Evolutionary conservation across 2,797 vertebrate species (phyloP).

Genomic region (Epinephelus coioides): DNA sequence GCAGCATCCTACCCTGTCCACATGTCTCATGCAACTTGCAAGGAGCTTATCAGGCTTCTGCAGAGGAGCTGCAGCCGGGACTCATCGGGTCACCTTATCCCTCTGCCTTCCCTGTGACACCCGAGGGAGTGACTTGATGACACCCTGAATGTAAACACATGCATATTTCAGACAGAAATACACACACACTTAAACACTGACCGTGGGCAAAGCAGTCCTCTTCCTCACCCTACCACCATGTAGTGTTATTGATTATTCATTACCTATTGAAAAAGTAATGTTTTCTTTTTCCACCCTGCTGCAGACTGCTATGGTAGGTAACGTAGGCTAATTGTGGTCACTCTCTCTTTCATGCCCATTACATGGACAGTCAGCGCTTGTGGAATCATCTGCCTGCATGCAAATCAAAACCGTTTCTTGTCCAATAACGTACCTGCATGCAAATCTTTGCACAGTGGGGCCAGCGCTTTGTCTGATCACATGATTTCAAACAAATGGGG

Average conservation of each 20-base stretch:
- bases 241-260: slow-evolving; percentile 30
- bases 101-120: slow-evolving; percentile 52
- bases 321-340: slow-evolving; percentile 33
- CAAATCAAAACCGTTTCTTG: slow-evolving; percentile 34
- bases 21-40: slow-evolving; percentile 33
- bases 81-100: slow-evolving; percentile 57
- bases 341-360: slow-evolving; percentile 31
- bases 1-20: slow-evolving; percentile 40
- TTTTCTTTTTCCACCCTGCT: background rate
- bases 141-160: slow-evolving; percentile 48
- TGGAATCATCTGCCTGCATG: slow-evolving; percentile 31
- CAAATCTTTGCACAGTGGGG: slow-evolving; percentile 22
- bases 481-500: slow-evolving; percentile 26
- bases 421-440: slow-evolving; percentile 42
- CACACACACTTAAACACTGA: slow-evolving; percentile 14
- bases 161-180: slow-evolving; percentile 19
- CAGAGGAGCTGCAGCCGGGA: slow-evolving; percentile 57
- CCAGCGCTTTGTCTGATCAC: background rate
- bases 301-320: background rate
- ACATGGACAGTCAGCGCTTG: slow-evolving; percentile 14
- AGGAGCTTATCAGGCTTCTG: slow-evolving; percentile 65
- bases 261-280: slow-evolving; percentile 11
- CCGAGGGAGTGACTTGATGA: slow-evolving; percentile 47
- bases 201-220: background rate
- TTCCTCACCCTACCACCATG: background rate